Evolutionary conservation across 2,797 vertebrate species (phyloP).

Genomic region (Gila robusta): DNA sequence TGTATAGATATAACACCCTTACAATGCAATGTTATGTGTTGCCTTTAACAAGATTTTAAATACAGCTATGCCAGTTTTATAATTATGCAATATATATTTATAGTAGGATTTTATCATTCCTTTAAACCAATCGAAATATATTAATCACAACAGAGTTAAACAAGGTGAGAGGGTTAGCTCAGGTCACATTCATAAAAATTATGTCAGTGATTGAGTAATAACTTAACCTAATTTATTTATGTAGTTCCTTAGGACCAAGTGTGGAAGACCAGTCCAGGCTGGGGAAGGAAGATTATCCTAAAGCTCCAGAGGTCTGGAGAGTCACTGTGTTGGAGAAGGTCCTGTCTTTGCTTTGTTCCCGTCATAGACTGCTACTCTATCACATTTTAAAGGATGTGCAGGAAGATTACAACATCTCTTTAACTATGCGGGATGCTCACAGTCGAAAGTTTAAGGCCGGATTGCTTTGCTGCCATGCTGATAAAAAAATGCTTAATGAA

Average conservation of each 20-base stretch:
- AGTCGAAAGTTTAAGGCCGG: constrained; percentile 74
- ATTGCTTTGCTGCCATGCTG: constrained; percentile 77
- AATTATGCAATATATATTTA: neutral
- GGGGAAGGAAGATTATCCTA: constrained; percentile 71
- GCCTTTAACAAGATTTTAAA: neutral
- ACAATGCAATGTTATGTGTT: neutral
- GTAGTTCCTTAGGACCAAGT: constrained; percentile 85
- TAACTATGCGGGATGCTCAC: constrained; percentile 75
- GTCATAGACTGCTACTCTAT: constrained; percentile 89
- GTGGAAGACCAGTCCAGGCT: constrained; percentile 72
- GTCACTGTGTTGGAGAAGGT: constrained; percentile 86
- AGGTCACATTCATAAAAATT: constrained; percentile 6
- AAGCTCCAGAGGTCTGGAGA: constrained; percentile 80
- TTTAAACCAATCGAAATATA: neutral
- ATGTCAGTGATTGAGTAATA: constrained; percentile 46
- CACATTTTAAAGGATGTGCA: constrained; percentile 89
- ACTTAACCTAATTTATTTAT: constrained; percentile 76
- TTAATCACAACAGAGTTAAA: neutral
- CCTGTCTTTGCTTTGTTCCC: constrained; percentile 88
- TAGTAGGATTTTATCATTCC: neutral
- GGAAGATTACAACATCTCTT: constrained; percentile 80
- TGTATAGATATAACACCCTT: neutral
- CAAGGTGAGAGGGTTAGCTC: neutral
- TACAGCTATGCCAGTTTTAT: neutral
- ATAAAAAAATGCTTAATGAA: constrained; percentile 73